Base-by-base conservation (phyloP, 2,797 vertebrate species). In the Sternotherus odoratus region DNA sequence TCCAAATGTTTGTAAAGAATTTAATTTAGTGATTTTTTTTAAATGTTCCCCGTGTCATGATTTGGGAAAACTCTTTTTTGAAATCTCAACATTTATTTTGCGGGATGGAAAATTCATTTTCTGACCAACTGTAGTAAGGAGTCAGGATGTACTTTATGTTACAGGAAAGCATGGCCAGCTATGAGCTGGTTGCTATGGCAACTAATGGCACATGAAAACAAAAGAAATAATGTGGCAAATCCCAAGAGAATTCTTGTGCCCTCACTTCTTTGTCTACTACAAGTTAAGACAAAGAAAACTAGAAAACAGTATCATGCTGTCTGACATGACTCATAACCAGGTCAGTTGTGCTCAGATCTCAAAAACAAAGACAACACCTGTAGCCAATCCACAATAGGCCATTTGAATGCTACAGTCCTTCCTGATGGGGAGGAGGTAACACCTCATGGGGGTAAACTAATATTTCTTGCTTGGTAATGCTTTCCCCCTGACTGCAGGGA, bases 211-310 rank as follows among this genome's bases (percentile, higher is more conserved):
- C 69, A 28, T 46, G 69, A 74, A 74, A 36, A 46, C 23, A 46
- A 46, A 74, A 74, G 69, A 36, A 84, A 82, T 15, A 36, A 93
- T 84, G 33, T 16, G 33, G 48, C 21, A 90, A 77, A 87, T 80
- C 75, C 87, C 53, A 86, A 54, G 48, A 82, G 23, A 46, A 8
- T 82, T 5, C 17, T 91, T 82, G 10, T 77, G 24, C 6, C 75
- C 46, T 90, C 60, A 17, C 1, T 28, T 79, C 60, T 72, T 28
- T 46, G 88, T 81, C 85, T 33, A 28, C 49, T 91, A 39, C 15
- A 5, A 79, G 7, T 23, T 43, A 84, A 46, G 77, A 82, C 21
- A 28, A 90, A 50, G 82, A 90, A 92, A 60, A 26, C n/a, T n/a
- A n/a, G 79, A 2, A 4, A 56, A 0, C 21, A 66, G 8, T 66